Percentiles rank a stretch among this genome's conserved stretches.
phyloP scores from a whole-genome alignment of 2,113 vertebrate genomes.

The Anolis carolinensis region DNA sequence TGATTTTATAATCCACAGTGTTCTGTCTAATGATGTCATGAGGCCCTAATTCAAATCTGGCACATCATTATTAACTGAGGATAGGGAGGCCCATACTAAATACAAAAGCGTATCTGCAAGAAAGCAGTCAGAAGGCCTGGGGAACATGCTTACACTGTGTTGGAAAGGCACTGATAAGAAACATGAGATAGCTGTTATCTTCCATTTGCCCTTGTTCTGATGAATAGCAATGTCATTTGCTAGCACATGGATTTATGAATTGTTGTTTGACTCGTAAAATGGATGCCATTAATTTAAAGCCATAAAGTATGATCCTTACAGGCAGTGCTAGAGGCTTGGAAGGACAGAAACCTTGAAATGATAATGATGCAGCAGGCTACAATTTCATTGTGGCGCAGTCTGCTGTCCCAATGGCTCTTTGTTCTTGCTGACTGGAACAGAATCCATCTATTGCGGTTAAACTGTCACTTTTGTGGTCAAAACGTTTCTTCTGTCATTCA shows the following conservation, averaged over 20 bases:
- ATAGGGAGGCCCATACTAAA: conserved; percentile 43
- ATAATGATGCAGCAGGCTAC: conserved; percentile 34
- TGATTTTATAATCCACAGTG: conserved; percentile 33
- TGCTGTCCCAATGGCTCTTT: rapidly evolving
- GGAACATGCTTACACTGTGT: conserved; percentile 30
- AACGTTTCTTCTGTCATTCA: neutral
- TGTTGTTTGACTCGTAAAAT: conserved; percentile 42
- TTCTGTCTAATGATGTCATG: conserved; percentile 40
- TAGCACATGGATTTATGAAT: conserved; percentile 52
- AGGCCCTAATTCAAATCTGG: neutral
- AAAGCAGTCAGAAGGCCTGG: conserved; percentile 21
- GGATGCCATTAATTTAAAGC: conserved; percentile 48
- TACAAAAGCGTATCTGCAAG: conserved; percentile 40
- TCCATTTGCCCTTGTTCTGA: conserved; percentile 54
- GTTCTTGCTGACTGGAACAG: neutral
- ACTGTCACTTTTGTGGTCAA: neutral
- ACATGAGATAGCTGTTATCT: conserved; percentile 52
- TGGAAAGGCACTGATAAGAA: conserved; percentile 29
- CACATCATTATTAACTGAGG: conserved; percentile 41
- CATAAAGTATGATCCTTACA: conserved; percentile 44
- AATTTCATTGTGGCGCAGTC: conserved; percentile 41
- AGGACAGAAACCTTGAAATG: conserved; percentile 37
- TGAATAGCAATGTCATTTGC: conserved; percentile 55
- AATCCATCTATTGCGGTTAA: neutral
- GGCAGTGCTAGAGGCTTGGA: conserved; percentile 28